A percentile compares a stretch with the other conserved stretches of the same genome.
phyloP scores from a whole-genome alignment of 2,888 invertebrate species.

The Tipula helvola region DNA sequence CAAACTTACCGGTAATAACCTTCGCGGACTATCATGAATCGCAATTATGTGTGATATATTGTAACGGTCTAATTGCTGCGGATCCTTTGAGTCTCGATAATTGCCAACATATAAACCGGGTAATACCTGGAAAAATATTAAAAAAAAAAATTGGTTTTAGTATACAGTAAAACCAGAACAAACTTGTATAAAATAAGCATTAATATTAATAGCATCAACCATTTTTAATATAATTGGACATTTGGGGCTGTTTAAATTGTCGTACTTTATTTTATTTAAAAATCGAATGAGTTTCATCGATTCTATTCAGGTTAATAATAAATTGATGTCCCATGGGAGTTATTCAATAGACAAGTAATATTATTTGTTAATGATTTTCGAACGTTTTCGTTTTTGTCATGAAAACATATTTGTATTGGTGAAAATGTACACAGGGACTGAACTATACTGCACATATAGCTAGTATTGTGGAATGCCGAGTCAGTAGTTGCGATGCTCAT shows the following conservation, averaged over 20 bases:
- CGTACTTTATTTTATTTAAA: neutral
- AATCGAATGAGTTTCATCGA: neutral
- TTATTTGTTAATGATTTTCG: too few relatives aligned
- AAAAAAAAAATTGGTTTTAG: neutral
- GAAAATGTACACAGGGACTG: too few relatives aligned
- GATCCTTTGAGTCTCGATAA: constrained; percentile 90
- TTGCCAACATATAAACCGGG: constrained; percentile 92
- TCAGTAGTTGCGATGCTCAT: too few relatives aligned
- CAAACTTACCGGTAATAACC: constrained; percentile 64
- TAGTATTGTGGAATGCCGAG: too few relatives aligned
- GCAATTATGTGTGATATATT: constrained; percentile 92
- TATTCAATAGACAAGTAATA: too few relatives aligned
- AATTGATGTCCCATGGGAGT: too few relatives aligned
- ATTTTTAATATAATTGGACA: neutral
- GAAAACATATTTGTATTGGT: too few relatives aligned
- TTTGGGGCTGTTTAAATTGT: neutral
- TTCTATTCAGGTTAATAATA: too few relatives aligned
- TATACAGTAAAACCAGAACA: neutral
- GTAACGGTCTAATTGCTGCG: constrained; percentile 73
- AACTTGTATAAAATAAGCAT: neutral
- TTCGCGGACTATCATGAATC: constrained; percentile 87
- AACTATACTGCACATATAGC: too few relatives aligned
- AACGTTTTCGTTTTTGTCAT: too few relatives aligned
- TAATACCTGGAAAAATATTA: constrained; percentile 51
- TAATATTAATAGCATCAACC: neutral